A percentile compares a stretch with the other conserved stretches of the same genome.
Evolutionary conservation across 2,797 vertebrate genomes (phyloP).

Genomic region (Spheniscus humboldti): DNA sequence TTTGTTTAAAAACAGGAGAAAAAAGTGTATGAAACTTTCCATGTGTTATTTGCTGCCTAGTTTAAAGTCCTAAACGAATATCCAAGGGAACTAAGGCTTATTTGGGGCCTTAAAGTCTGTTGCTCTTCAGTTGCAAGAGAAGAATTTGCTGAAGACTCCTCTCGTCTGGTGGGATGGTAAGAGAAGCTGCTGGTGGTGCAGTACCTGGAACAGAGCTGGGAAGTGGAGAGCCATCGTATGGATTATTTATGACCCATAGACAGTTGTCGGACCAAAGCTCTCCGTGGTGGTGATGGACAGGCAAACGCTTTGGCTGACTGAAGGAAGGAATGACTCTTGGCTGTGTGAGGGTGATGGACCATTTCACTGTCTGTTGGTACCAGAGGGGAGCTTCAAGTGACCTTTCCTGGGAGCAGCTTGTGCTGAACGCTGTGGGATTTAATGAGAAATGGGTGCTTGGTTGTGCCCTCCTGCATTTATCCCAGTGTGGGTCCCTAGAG

Average conservation of each 20-base stretch:
- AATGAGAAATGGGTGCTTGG: rapidly evolving
- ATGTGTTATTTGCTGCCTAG: rapidly evolving
- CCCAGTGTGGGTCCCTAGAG: neutral
- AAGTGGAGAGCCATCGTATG: neutral
- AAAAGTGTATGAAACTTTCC: neutral
- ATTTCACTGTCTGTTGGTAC: neutral
- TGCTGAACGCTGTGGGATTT: neutral
- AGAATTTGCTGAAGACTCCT: neutral
- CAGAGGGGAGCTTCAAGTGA: neutral
- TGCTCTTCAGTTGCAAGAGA: neutral
- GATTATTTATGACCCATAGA: rapidly evolving
- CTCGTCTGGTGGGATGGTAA: neutral
- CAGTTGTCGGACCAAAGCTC: neutral
- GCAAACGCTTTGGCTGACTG: rapidly evolving
- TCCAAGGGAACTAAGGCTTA: rapidly evolving
- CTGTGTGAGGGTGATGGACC: neutral
- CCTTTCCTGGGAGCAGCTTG: neutral
- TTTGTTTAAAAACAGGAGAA: neutral
- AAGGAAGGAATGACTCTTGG: neutral
- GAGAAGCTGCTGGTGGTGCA: neutral
- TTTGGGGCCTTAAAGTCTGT: neutral
- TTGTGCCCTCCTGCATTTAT: neutral
- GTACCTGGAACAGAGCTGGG: neutral
- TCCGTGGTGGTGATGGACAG: neutral
- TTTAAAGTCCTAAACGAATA: neutral